A percentile compares a stretch with the other conserved stretches of the same genome.
Conservation (phyloP, 37 sponge, comb jelly and placozoan species). For the Halisarca cf. caerulea region DNA sequence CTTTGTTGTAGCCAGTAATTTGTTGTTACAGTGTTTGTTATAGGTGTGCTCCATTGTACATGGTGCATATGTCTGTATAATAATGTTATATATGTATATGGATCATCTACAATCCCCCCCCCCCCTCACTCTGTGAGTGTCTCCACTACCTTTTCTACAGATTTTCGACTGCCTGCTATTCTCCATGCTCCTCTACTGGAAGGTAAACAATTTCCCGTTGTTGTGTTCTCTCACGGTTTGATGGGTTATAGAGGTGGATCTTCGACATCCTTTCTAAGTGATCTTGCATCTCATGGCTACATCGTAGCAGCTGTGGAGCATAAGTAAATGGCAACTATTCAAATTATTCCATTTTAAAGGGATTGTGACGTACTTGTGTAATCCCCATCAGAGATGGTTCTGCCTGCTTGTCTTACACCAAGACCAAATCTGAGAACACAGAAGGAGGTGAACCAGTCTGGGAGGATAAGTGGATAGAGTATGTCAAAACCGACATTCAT, state of each 20-base stretch:
- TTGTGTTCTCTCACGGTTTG: slow-evolving; percentile 79
- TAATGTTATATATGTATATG: too few relatives aligned
- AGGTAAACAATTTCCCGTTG: slow-evolving; percentile 34
- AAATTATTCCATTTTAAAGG: too few relatives aligned
- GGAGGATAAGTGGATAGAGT: slow-evolving; percentile 14
- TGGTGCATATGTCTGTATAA: too few relatives aligned
- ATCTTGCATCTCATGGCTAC: slow-evolving; percentile 85
- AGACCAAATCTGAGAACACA: neutral
- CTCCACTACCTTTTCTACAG: neutral
- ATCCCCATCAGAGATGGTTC: slow-evolving; percentile 61
- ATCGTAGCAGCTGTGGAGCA: slow-evolving; percentile 77
- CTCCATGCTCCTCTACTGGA: slow-evolving; percentile 32
- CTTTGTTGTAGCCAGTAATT: too few relatives aligned
- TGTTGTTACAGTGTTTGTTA: too few relatives aligned
- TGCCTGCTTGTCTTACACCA: slow-evolving; percentile 11
- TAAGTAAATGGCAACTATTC: slow-evolving; percentile 63
- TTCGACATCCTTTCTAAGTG: slow-evolving; percentile 57
- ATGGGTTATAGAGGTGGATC: slow-evolving; percentile 53
- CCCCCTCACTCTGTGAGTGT: too few relatives aligned
- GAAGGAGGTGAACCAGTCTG: neutral
- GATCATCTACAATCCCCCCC: too few relatives aligned
- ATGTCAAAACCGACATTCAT: neutral
- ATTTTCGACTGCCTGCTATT: slow-evolving; percentile 32
- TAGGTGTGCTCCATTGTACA: too few relatives aligned
- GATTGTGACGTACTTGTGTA: too few relatives aligned